Percentiles rank a stretch among this genome's conserved stretches.
Conservation (phyloP, 2,888 invertebrate species). For the Julus scandinavius region DNA sequence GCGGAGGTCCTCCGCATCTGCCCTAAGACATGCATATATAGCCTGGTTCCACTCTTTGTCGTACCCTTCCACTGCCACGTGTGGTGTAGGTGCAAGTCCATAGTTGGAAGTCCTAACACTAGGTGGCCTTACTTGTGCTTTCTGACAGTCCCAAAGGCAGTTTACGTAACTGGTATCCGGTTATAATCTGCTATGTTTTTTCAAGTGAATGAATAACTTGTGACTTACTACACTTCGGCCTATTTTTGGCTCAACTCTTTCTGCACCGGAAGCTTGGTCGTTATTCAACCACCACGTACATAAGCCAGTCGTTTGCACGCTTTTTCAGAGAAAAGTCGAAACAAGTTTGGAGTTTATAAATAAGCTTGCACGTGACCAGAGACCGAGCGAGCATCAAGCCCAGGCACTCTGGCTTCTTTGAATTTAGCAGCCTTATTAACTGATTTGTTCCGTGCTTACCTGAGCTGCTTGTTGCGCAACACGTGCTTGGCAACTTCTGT, state of each 20-base stretch:
- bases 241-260: conserved; percentile 28
- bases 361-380: not conserved
- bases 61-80: too few species aligned
- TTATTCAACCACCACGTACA: not conserved
- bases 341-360: not conserved
- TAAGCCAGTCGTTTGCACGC: not conserved
- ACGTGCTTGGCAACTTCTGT: not conserved
- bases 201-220: conserved; percentile 12
- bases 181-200: not conserved
- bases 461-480: not conserved
- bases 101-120: not conserved
- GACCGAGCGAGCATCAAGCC: not conserved
- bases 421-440: not conserved
- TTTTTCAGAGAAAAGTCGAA: conserved; percentile 4
- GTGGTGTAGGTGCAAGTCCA: too few species aligned
- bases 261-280: not conserved
- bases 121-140: not conserved
- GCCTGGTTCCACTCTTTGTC: too few species aligned
- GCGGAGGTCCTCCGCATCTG: too few species aligned
- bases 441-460: not conserved
- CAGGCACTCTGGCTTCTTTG: not conserved
- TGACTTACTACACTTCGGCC: not conserved
- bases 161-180: not conserved
- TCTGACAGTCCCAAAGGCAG: not conserved
- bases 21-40: too few species aligned